Evolutionary conservation across 2,113 vertebrate species (phyloP), one percentile per base, ranked within the genome.

Genomic region (Piprites chloris): DNA sequence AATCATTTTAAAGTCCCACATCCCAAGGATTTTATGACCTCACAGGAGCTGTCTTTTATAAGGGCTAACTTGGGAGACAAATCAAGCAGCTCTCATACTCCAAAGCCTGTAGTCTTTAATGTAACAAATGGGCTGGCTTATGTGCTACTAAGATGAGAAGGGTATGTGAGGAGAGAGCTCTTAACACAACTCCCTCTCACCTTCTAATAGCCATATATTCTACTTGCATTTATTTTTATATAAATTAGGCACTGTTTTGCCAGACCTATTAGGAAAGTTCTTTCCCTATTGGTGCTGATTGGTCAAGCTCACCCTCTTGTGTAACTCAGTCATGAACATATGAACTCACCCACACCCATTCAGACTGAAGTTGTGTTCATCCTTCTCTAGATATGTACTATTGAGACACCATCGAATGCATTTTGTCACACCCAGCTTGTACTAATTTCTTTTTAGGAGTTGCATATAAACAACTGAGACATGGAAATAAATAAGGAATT

Each of bases 121-220:
- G 28, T 17, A 61, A 20, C 9, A 35, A 24, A 20, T 3, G 32
- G 22, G 6, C 11, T 83, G 37, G 3, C 4, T 47, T 39, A 49
- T 0, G 0, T 1, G 2, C 17, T 73, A 63, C 49, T 20, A 7
- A 10, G 52, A 46, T 14, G 13, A 53, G 49, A 50, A 58, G 28
- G 17, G 3, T 28, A 23, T 21, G 26, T 2, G 6, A 42, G 8
- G 8, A 5, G 15, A 63, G 21, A 47, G 35, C 11, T 89, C 58
- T 63, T 81, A 49, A 32, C 5, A 32, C 3, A 74, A 23, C 42
- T 95, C 4, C 0, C 35, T 49, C 4, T 46, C 50, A 49, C 17
- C 6, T 23, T 75, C 35, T 33, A 15, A 19, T 42, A 62, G 33
- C 47, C 32, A 13, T 39, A 50, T 50, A 17, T 42, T 55, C 47